Evolutionary conservation across 2,113 vertebrate genomes (phyloP).

Genomic region (Pelusios castaneus): DNA sequence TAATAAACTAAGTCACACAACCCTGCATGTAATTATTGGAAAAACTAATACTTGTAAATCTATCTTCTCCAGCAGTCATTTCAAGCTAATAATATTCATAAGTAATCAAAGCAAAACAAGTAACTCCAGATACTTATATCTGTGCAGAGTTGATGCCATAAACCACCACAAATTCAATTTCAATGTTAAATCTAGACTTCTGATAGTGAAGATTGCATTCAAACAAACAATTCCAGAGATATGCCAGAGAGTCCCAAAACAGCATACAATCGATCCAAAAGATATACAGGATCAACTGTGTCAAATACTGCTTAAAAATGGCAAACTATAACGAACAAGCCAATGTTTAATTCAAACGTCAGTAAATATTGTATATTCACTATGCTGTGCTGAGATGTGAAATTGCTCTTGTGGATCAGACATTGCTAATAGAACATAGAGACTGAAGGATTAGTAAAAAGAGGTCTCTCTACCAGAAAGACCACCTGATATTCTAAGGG

Average conservation of each 20-base stretch:
- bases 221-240: background rate
- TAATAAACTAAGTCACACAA: background rate
- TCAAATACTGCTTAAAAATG: background rate
- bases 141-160: background rate
- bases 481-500: too few relatives aligned
- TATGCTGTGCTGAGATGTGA: background rate
- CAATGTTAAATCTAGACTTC: background rate
- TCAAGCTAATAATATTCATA: background rate
- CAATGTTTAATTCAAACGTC: background rate
- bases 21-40: background rate
- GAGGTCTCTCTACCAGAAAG: too few relatives aligned
- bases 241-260: background rate
- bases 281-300: background rate
- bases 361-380: background rate
- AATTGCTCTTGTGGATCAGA: too few relatives aligned
- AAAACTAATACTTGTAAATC: background rate
- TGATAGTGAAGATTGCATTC: background rate
- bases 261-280: accelerated
- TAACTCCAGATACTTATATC: background rate
- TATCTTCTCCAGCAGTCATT: background rate
- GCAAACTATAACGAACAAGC: background rate
- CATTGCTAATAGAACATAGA: too few relatives aligned
- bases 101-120: background rate
- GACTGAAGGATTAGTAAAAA: too few relatives aligned
- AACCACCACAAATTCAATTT: background rate